These are phyloP conservation scores for Scelioninae gen. 1 DNA, from an alignment of 2,888 invertebrate species.

Conservation along the genomic window DNA sequence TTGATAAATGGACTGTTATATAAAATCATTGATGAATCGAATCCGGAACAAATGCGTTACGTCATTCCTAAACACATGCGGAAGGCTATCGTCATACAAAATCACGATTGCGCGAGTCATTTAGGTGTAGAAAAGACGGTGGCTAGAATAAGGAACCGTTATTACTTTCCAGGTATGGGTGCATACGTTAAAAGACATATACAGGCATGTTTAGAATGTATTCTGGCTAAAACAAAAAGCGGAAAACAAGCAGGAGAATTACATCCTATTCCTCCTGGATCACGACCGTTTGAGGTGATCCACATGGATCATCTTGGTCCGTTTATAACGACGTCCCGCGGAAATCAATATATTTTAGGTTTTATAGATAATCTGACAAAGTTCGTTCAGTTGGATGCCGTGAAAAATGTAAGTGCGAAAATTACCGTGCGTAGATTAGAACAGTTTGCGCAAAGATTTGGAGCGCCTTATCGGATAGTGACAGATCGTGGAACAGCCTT, in stretches of 20 bases:
- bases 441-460: neutral
- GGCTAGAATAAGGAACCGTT: constrained; percentile 46
- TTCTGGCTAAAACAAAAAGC: neutral
- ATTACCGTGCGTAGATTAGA: neutral
- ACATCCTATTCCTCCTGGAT: neutral
- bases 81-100: constrained; percentile 39
- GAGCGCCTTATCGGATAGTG: neutral
- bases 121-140: constrained; percentile 50
- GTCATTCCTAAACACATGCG: constrained; percentile 47
- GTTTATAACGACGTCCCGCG: neutral
- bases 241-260: neutral
- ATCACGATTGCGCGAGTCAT: constrained; percentile 8
- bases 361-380: constrained; percentile 11
- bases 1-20: no score
- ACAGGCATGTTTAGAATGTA: neutral
- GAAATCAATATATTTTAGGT: neutral
- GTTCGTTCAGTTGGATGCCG: neutral
- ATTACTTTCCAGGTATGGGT: constrained; percentile 68
- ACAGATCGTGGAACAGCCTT: neutral
- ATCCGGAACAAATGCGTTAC: constrained; percentile 1
- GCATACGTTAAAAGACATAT: constrained; percentile 65
- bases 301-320: neutral
- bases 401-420: neutral
- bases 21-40: no score
- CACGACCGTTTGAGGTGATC: neutral